phyloP scores from a whole-genome alignment of 2,113 vertebrate genomes.

The Asarcornis scutulata region DNA sequence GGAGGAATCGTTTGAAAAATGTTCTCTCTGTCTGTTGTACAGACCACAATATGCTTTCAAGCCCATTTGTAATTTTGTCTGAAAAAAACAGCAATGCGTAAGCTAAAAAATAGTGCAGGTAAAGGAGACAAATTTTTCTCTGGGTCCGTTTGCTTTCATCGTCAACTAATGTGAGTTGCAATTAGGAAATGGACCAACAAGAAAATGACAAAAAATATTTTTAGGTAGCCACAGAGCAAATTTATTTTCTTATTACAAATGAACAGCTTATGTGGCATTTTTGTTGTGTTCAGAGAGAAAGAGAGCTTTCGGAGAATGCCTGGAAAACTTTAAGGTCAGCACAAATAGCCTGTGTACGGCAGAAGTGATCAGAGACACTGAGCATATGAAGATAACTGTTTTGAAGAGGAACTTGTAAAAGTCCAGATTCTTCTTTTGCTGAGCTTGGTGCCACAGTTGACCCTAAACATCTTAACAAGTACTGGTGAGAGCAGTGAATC shows the following conservation, averaged over 20 bases:
- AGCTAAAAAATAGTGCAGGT: not conserved
- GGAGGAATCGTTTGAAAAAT: not conserved
- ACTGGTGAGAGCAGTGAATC: not conserved
- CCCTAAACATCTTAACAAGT: not conserved
- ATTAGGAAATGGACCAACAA: not conserved
- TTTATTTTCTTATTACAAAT: not conserved
- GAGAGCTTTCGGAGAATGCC: not conserved
- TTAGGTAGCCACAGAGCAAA: not conserved
- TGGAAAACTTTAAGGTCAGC: not conserved
- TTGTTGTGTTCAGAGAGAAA: not conserved
- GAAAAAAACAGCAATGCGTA: not conserved
- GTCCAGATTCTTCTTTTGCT: not conserved
- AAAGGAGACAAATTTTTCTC: not conserved
- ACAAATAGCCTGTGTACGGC: not conserved
- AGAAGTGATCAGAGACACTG: not conserved
- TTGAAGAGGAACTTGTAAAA: not conserved
- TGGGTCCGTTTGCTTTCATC: not conserved
- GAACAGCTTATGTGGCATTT: not conserved
- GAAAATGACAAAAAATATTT: not conserved
- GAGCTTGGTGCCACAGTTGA: not conserved
- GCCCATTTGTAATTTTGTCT: not conserved
- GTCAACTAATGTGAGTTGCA: not conserved
- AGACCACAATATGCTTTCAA: not conserved
- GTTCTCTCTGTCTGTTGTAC: not conserved
- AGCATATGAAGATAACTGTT: not conserved